These are phyloP conservation scores for Triops cancriformis DNA, from an alignment of 1,140 invertebrate species.

Conservation along the genomic window DNA sequence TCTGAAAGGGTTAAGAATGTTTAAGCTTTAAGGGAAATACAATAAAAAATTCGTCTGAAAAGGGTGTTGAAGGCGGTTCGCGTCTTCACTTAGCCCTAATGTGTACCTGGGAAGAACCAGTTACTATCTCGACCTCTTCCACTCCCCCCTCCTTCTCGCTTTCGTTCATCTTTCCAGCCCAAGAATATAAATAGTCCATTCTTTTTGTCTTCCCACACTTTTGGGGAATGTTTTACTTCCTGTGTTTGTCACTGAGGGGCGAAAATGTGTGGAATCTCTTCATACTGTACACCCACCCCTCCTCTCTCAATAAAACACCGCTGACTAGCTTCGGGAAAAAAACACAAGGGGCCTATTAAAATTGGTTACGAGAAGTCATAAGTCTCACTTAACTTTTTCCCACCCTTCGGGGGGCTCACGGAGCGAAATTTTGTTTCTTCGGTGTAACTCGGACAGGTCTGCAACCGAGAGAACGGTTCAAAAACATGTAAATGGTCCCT, in stretches of 20 bases:
- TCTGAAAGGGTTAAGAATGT: neutral
- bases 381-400: neutral
- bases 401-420: neutral
- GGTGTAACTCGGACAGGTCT: neutral
- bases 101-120: neutral
- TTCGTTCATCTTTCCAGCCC: too few species aligned
- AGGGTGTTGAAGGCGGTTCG: neutral
- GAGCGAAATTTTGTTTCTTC: neutral
- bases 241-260: neutral
- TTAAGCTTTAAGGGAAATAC: neutral
- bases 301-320: neutral
- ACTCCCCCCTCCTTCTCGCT: neutral
- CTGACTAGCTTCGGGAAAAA: neutral
- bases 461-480: neutral
- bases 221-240: neutral
- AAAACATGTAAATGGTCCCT: too few species aligned
- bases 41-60: neutral
- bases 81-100: neutral
- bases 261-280: neutral
- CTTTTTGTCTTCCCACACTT: neutral
- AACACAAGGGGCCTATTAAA: neutral
- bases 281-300: neutral
- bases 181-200: too few species aligned
- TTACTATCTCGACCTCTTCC: neutral
- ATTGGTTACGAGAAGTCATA: neutral